Percentiles rank a stretch among this genome's conserved stretches.
Conservation (phyloP, 2,888 invertebrate species). For the Stenoptilia bipunctidactyla region DNA sequence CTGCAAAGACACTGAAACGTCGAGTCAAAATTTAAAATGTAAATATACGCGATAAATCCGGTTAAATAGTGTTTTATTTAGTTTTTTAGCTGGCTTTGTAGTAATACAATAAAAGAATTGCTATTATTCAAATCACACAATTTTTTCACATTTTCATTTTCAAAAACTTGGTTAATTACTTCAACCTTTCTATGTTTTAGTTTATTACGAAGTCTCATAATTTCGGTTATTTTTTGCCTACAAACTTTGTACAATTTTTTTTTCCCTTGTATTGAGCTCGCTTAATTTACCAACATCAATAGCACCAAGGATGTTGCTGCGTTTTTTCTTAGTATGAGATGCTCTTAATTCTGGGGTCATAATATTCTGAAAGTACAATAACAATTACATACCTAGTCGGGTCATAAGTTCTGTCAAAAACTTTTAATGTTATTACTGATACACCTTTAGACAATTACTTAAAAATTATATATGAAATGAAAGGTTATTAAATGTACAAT, state of each 20-base stretch:
- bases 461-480: no score
- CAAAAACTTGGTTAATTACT: not conserved
- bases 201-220: not conserved
- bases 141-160: not conserved
- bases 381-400: no score
- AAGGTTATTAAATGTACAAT: no score
- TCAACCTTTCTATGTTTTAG: not conserved
- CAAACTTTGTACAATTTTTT: not conserved
- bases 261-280: not conserved
- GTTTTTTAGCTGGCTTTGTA: slow-evolving; percentile 8
- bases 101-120: not conserved
- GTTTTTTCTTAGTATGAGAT: not conserved
- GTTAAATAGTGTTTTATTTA: no score
- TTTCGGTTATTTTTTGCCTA: not conserved
- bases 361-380: no score
- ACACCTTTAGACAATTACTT: no score
- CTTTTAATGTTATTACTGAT: no score
- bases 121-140: not conserved
- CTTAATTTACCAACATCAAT: not conserved
- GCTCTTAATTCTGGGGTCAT: not conserved
- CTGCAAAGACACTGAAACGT: no score
- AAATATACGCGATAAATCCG: no score
- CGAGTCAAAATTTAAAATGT: no score
- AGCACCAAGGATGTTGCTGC: not conserved
- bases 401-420: no score